Base-by-base conservation (phyloP, 2,888 invertebrate genomes). In the Agriopis marginaria region DNA sequence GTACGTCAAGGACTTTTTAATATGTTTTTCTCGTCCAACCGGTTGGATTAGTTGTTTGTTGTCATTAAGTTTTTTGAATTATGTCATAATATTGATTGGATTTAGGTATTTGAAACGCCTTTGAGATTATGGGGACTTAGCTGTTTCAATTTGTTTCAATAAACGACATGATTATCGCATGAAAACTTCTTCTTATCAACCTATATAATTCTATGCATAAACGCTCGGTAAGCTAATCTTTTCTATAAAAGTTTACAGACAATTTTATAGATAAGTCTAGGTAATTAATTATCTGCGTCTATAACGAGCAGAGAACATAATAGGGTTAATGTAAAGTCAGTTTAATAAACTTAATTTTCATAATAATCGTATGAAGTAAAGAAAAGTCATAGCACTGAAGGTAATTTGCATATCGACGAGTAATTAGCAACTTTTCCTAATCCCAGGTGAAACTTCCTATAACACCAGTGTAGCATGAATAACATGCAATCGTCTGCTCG, bases 361-460 rank as follows among this genome's bases (percentile, higher is more conserved):
- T 45, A 11, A 12, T 12, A 45, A 45, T 11, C 12, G 45, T 14
- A 47, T 47, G 47, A 1, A 7, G 47, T n/a, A n/a, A 47, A 47
- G n/a, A 12, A 47, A 47, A 47, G 1, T n/a, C 47, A 47, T 7
- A 47, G 47, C n/a, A 12, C 32, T 45, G 23, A 32, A 54, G 11
- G 50, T 49, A 58, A 67, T 65, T 66, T 50, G 64, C 69, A 58
- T 72, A 65, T 45, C 55, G 70, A 75, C 66, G 69, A 70, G 65
- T 74, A 87, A 86, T 87, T 84, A 85, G 56, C 77, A 59, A 78
- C 86, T 89, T 86, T 87, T 86, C 82, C 80, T 81, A 84, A 84
- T 77, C 75, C 75, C 75, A 78, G 78, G 85, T 81, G 86, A 88
- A 88, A 88, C 74, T 81, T 72, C 73, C 70, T 64, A 54, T 50